A percentile compares a stretch with the other conserved stretches of the same genome.
phyloP scores from a whole-genome alignment of 2,113 vertebrate genomes.

The Ameiurus melas region DNA sequence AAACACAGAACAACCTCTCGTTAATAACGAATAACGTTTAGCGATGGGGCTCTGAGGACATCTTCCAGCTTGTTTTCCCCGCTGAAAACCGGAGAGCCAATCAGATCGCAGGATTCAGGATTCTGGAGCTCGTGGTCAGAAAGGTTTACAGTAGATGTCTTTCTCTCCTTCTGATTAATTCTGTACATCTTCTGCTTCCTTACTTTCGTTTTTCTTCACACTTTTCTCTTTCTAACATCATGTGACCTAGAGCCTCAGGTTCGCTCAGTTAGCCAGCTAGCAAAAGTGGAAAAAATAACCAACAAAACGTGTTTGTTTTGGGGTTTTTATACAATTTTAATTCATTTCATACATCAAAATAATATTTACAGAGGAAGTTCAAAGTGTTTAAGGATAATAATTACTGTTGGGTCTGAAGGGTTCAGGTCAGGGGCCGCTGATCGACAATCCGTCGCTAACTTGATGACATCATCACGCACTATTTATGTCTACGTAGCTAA shows the following conservation, averaged over 20 bases:
- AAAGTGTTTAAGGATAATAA: background rate
- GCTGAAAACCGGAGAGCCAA: background rate
- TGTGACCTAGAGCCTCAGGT: background rate
- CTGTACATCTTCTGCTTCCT: background rate
- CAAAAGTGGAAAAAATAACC: background rate
- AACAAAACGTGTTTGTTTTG: background rate
- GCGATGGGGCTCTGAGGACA: background rate
- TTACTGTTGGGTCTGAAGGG: background rate
- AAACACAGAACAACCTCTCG: background rate
- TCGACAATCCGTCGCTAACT: background rate
- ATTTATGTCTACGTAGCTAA: background rate
- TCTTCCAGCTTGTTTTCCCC: background rate
- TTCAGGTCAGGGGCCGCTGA: background rate
- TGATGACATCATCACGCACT: background rate
- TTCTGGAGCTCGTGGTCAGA: background rate
- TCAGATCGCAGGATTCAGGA: background rate
- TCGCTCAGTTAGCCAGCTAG: background rate
- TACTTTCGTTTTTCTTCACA: background rate
- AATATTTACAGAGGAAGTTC: background rate
- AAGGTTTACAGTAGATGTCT: background rate
- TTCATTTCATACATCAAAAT: background rate
- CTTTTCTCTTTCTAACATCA: background rate
- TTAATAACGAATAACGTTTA: background rate
- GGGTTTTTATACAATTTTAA: background rate
- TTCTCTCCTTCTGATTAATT: no score